Evolutionary conservation across 1,140 invertebrate genomes (phyloP), one percentile per base, ranked within the genome.

Genomic region (Andrena cerasifolii): DNA sequence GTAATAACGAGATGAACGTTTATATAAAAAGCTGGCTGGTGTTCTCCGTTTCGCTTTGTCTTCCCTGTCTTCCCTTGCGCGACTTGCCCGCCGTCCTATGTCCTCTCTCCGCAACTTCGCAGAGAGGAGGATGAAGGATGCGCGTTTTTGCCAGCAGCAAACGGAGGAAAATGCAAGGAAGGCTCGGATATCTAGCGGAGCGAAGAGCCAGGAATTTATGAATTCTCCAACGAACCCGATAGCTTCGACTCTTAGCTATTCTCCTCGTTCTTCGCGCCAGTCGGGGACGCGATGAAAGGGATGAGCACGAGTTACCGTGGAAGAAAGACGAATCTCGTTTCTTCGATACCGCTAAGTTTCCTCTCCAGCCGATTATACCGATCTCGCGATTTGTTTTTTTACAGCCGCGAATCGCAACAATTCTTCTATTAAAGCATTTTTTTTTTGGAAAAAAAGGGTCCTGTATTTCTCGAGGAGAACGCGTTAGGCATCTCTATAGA

Each of bases 1-100:
- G 89, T 86, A 90, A 90, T 90, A 90, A 91, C 84, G 85, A 43
- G 80, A 82, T 80, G 82, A 88, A 73, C 85, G 81, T 86, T 89
- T 86, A 84, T 85, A 76, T 79, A 87, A 86, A 90, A 90, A 88
- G 81, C 77, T 76, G 54, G 68, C 72, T 73, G 21, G 36, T 33
- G 63, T 68, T 67, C 53, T 51, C 24, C 45, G 62, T 49, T 33
- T 45, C 59, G 24, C 58, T 63, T 53, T 16, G 43, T 73, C 80
- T 86, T 79, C 77, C 83, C 78, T 73, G 80, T 70, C 77, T 86
- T 70, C 73, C 71, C 79, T 70, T 47, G 51, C 3, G 26, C 28
- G 75, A 73, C 78, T 83, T 66, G 33, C 14, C 36, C 62, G 36
- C 51, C 72, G 71, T 76, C n/a, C 58, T 77, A n/a, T n/a, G n/a